Base-by-base conservation (phyloP, 1,140 invertebrate species). In the Procambarus virginalis region DNA sequence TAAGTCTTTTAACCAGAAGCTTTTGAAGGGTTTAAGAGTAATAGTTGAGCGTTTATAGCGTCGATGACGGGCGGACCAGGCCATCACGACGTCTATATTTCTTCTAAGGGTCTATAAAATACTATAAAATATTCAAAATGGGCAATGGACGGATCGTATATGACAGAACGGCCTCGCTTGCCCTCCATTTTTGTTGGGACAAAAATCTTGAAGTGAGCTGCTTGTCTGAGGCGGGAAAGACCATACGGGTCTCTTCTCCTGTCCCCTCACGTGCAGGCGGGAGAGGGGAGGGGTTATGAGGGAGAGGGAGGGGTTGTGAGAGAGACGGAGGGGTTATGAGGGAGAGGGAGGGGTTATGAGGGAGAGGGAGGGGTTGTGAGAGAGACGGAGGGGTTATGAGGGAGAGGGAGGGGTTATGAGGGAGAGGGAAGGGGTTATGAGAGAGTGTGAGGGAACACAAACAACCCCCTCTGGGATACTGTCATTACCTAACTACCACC, bases 31-130 rank as follows among this genome's bases (percentile, higher is more conserved):
- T 34, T 73, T 73, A 73, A 73, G 68, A 34, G n/a, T 22, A 22
- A 73, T 73, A 34, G 68, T 8, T 6, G 5, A 5, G 6, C 68
- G 68, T 73, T 73, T 73, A 73, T 34, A 10, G 68, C 22, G 68
- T 73, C 68, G 68, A 73, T 73, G 68, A 73, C 22, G 68, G 68
- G n/a, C 22, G 68, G 68, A 73, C 68, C n/a, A 73, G 68, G 68
- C 68, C 34, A 73, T 73, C 68, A 73, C n/a, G 5, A 22, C n/a
- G 68, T 22, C 68, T 73, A 73, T 73, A 73, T 73, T 73, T 73
- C 68, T 22, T 73, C 68, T 73, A 73, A 73, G 22, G 68, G 68
- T 34, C 68, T 73, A 73, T 73, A 73, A 73, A 73, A 73, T 73
- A 34, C n/a, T 73, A 73, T 73, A 73, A 73, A 73, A 73, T 73